Base-by-base conservation (phyloP, 2,888 invertebrate genomes). In the Lycophotia porphyrea region DNA sequence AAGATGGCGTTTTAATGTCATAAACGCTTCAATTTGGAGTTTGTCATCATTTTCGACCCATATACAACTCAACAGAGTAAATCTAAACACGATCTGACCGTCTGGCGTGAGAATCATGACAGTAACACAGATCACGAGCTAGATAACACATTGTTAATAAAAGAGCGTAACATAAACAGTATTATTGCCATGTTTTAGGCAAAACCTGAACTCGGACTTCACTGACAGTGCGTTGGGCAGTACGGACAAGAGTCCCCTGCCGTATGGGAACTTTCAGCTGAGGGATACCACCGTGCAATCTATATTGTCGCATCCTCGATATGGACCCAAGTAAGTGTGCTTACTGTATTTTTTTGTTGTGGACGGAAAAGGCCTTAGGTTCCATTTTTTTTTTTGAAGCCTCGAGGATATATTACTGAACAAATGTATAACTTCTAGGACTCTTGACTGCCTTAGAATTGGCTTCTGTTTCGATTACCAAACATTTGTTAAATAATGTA, bases 171-270 rank as follows among this genome's bases (percentile, higher is more conserved):
- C 73, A 73, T 42, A 36, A 68, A 44, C 31, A 39, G 52, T 58
- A 74, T 44, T 64, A 24, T 61, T 72, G 47, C 49, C 42, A 44
- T 80, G 79, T 91, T 96, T 3, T 96, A 98, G 99, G 93, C 99
- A 99, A 97, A 99, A 99, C 94, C 97, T 99, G 88, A 99, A 99
- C 95, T 99, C 99, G 1, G 99, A 99, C 96, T 99, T 99, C 94
- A 99, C 99, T 85, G 99, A 99, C 94, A 99, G 99, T 87, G 99
- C 99, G 2, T 95, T 99, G 84, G 99, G 99, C 72, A 98, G 98
- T 84, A 98, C 98, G 60, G 99, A 99, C 93, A 98, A 99, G 96
- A 98, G 98, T 87, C 99, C 99, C 61, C 97, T 99, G 89, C 99
- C 99, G 74, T 99, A 99, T 94, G 99, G 99, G 75, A 99, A 99